A percentile compares a stretch with the other conserved stretches of the same genome.
phyloP scores from a whole-genome alignment of 1,140 invertebrate genomes.

The Orius insidiosus region DNA sequence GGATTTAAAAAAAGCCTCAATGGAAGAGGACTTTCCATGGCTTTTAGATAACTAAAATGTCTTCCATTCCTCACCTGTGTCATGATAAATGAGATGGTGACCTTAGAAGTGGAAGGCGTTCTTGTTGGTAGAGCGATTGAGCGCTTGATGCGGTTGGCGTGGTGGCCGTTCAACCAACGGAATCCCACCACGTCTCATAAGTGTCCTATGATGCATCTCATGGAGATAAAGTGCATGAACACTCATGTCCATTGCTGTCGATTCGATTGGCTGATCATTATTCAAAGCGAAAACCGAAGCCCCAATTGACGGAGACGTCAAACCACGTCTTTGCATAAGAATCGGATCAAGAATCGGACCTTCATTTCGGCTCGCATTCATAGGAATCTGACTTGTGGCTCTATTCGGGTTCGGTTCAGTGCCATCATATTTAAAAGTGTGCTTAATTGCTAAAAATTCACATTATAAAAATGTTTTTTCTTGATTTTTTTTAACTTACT shows the following conservation, averaged over 20 bases:
- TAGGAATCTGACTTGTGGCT: conserved; percentile 6
- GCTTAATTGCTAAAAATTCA: conserved; percentile 15
- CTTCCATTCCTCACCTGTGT: conserved; percentile 9
- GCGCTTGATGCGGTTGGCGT: not conserved
- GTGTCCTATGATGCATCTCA: conserved; percentile 46
- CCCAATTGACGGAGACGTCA: conserved; percentile 25
- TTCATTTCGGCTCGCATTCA: conserved; percentile 15
- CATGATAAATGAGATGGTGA: conserved; percentile 9
- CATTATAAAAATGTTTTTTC: not conserved
- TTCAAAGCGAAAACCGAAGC: conserved; percentile 28
- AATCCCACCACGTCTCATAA: not conserved
- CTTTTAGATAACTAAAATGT: no score
- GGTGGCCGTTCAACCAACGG: not conserved
- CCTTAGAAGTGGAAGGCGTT: conserved; percentile 1
- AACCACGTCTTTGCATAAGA: conserved; percentile 1
- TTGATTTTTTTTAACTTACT: conserved; percentile 24
- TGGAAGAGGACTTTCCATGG: no score
- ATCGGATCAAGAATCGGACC: conserved; percentile 12
- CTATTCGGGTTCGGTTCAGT: not conserved
- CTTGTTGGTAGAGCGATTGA: conserved; percentile 3
- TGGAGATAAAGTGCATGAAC: conserved; percentile 62
- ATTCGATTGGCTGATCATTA: conserved; percentile 20
- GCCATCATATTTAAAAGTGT: conserved; percentile 8
- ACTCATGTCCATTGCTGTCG: conserved; percentile 55
- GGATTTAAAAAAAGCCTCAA: no score